Evolutionary conservation across 2,113 vertebrate genomes (phyloP), one percentile per base, ranked within the genome.

Genomic region (Sporophila hypoxantha): DNA sequence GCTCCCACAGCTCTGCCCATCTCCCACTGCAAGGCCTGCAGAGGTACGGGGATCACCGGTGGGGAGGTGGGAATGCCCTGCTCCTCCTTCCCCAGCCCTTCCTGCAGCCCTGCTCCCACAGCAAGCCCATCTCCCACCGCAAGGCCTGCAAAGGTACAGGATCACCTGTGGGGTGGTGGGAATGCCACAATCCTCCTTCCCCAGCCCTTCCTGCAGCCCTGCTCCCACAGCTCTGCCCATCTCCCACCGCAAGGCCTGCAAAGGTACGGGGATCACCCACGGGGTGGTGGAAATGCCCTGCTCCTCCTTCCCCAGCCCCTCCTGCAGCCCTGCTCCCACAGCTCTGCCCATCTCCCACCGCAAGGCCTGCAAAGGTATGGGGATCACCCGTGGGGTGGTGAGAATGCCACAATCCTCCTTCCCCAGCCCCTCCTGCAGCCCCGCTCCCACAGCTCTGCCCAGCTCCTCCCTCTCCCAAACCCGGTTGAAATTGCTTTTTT

Each of bases 121-220:
- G 36, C 36, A n/a, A n/a, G 36, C 79, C 97, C 44, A 98, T 99
- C 93, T 97, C 96, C 0, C 98, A 99, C 95, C 96, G 98, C 20
- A 97, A 97, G 8, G 99, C 98, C 61, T 99, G 99, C 97, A 98
- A 98, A 97, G 99, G 99, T 99, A 96, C 15, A n/a, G 36, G 55
- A 5, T 46, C 20, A 46, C 20, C 10, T 9, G 5, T 46, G 44
- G 44, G 20, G 5, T 6, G 44, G 44, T 3, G 44, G 44, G 5
- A 46, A 6, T 12, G 44, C 10, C 44, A 12, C 44, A 21, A 12
- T 46, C 20, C 44, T 46, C 44, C 20, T 21, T 44, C 20, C 20
- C 44, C 44, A 21, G 44, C 20, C 44, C 20, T 10, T 46, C 44
- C 44, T 46, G 44, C 44, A 12, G 20, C 44, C 44, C 44, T 3